Conservation (phyloP, 2,113 vertebrate species). For the Lophius piscatorius region DNA sequence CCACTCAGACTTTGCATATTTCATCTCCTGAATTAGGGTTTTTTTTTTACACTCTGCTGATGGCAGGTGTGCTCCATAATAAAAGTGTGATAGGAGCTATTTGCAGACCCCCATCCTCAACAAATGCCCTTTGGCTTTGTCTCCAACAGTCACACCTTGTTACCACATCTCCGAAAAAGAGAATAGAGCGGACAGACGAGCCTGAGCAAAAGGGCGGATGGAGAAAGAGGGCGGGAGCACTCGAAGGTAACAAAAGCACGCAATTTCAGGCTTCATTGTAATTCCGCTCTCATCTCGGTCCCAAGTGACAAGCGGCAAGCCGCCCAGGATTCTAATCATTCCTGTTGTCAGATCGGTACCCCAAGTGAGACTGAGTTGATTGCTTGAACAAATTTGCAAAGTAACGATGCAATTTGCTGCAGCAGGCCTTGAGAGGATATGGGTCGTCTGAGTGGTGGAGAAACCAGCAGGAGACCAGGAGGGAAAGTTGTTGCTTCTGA, state of each 20-base stretch:
- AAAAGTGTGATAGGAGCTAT: slow-evolving; percentile 27
- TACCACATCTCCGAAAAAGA: slow-evolving; percentile 42
- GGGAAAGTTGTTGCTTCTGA: slow-evolving; percentile 31
- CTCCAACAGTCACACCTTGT: slow-evolving; percentile 63
- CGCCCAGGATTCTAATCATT: slow-evolving; percentile 76
- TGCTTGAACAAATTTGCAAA: slow-evolving; percentile 82
- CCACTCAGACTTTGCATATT: slow-evolving; percentile 47
- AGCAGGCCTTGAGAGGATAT: slow-evolving; percentile 46
- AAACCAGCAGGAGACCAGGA: slow-evolving; percentile 25
- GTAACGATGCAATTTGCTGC: slow-evolving; percentile 78
- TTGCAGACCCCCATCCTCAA: slow-evolving; percentile 40
- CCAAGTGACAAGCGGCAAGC: slow-evolving; percentile 57
- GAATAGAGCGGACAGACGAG: slow-evolving; percentile 50
- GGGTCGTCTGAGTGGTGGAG: slow-evolving; percentile 30
- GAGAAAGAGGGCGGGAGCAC: slow-evolving; percentile 44
- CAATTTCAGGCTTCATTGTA: slow-evolving; percentile 75
- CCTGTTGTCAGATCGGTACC: slow-evolving; percentile 72
- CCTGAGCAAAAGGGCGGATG: slow-evolving; percentile 27
- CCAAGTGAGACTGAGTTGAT: slow-evolving; percentile 77
- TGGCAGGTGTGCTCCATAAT: slow-evolving; percentile 21
- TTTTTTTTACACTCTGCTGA: slow-evolving; percentile 12
- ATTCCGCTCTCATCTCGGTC: slow-evolving; percentile 71
- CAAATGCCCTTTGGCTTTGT: slow-evolving; percentile 54
- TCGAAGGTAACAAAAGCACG: slow-evolving; percentile 62
- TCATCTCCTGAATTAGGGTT: slow-evolving; percentile 36